These are phyloP conservation scores for Phrynocephalus vlangalii DNA, from an alignment of 2,797 vertebrate species.

Conservation along the genomic window DNA sequence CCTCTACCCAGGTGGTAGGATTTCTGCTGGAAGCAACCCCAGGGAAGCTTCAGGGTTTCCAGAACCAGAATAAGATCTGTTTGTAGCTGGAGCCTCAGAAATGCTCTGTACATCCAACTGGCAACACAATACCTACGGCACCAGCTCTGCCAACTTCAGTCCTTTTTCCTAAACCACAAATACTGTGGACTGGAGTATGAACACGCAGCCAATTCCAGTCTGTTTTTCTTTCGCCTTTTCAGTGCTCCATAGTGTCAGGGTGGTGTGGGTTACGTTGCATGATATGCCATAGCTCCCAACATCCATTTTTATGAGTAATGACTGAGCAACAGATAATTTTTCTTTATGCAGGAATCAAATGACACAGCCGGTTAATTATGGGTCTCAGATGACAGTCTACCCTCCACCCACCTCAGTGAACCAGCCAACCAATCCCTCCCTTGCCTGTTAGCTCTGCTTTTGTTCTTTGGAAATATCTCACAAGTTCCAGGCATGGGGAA, in stretches of 20 bases:
- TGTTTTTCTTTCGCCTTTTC: neutral
- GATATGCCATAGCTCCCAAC: constrained; percentile 1
- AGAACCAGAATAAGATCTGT: constrained; percentile 6
- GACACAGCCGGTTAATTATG: constrained; percentile 38
- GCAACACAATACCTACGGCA: neutral
- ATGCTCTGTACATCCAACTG: neutral
- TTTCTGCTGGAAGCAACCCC: neutral
- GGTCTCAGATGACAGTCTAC: constrained; percentile 31
- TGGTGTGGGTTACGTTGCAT: neutral
- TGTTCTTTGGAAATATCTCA: constrained; percentile 20
- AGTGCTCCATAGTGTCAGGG: neutral
- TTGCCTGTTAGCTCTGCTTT: neutral
- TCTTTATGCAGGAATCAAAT: constrained; percentile 33
- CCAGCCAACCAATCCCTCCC: constrained; percentile 30
- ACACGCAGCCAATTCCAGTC: neutral
- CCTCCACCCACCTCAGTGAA: constrained; percentile 19
- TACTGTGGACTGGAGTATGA: neutral
- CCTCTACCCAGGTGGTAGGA: neutral
- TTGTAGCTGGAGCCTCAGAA: neutral
- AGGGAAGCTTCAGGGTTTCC: neutral
- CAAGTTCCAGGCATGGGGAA: neutral
- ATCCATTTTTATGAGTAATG: constrained; percentile 37
- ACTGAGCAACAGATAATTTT: constrained; percentile 28
- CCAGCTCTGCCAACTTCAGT: neutral
- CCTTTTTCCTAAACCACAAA: neutral